phyloP scores from a whole-genome alignment of 2,888 invertebrate genomes.

The Scaptomyza tumidula region DNA sequence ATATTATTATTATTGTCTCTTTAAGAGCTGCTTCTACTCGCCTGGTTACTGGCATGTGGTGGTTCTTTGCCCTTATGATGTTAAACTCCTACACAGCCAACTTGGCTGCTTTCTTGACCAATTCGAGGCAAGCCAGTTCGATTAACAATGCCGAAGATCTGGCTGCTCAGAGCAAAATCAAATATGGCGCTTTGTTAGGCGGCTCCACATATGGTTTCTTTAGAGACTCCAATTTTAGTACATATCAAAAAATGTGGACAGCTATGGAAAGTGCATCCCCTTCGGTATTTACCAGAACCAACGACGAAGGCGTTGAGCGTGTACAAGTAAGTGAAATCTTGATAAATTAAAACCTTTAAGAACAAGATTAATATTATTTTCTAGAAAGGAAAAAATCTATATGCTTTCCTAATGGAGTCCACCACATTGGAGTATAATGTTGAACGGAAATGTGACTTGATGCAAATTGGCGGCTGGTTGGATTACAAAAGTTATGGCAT shows the following conservation, averaged over 20 bases:
- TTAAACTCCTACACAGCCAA: constrained; percentile 97
- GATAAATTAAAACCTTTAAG: neutral
- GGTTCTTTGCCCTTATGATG: constrained; percentile 96
- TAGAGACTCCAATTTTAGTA: constrained; percentile 94
- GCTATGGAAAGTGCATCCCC: constrained; percentile 94
- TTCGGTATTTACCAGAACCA: constrained; percentile 92
- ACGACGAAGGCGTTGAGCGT: constrained; percentile 94
- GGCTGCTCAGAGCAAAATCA: constrained; percentile 96
- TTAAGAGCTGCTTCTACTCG: constrained; percentile 94
- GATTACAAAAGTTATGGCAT: constrained; percentile 98
- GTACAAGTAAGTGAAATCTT: constrained; percentile 86
- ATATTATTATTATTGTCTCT: neutral
- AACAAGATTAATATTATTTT: no score
- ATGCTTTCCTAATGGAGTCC: constrained; percentile 98
- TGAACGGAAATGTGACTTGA: constrained; percentile 93
- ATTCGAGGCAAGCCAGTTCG: constrained; percentile 88
- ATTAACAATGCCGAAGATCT: constrained; percentile 97
- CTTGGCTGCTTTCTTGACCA: constrained; percentile 96
- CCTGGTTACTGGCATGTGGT: constrained; percentile 95
- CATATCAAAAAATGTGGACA: constrained; percentile 96
- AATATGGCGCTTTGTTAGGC: constrained; percentile 95
- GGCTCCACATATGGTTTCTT: constrained; percentile 97
- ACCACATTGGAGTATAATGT: constrained; percentile 96
- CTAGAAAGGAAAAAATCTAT: constrained; percentile 90
- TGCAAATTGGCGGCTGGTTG: constrained; percentile 91